Base-by-base conservation (phyloP, 2,113 vertebrate species). In the Bombycilla garrulus region DNA sequence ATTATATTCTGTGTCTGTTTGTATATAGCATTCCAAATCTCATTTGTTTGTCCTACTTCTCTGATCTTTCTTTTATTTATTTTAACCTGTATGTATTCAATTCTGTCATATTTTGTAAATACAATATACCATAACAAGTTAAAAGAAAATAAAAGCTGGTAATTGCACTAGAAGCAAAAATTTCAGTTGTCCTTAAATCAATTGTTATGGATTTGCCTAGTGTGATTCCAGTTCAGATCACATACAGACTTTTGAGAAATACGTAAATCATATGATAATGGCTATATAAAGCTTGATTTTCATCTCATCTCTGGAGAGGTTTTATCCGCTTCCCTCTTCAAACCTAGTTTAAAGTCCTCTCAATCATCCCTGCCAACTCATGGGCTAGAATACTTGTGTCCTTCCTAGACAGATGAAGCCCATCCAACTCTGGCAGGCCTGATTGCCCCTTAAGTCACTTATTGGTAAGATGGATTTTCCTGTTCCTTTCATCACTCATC, bases 391-490 rank as follows among this genome's bases (percentile, higher is more conserved):
- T 76, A 7, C 10, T 62, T 83, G 36, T 44, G 26, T 36, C 33
- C 11, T 45, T 53, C 20, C 33, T 14, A 16, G 36, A 13, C 16
- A 62, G 26, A 45, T 33, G 26, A 36, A 62, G 11, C 9, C 38
- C 21, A 62, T 72, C 16, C 3, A 4, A 42, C 9, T 25, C 12
- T 14, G 58, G 16, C 31, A 57, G 16, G 8, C 8, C 21, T 57
- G 7, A 29, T n/a, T 57, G 21, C 7, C 31, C 13, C 28, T 38
- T 8, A 38, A 28, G 14, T 36, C 38, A 15, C 15, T n/a, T 64
- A 10, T 8, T 24, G 24, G 15, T n/a, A 40, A n/a, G 0, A 0
- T 40, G 50, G 8, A 6, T 47, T 64, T 56, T 84, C 15, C 29
- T 40, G 29, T 20, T 84, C 18, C n/a, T 56, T n/a, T 73, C 42